Percentiles rank a stretch among this genome's conserved stretches.
phyloP scores from a whole-genome alignment of 2,113 vertebrate species.

The Myxocyprinus asiaticus region DNA sequence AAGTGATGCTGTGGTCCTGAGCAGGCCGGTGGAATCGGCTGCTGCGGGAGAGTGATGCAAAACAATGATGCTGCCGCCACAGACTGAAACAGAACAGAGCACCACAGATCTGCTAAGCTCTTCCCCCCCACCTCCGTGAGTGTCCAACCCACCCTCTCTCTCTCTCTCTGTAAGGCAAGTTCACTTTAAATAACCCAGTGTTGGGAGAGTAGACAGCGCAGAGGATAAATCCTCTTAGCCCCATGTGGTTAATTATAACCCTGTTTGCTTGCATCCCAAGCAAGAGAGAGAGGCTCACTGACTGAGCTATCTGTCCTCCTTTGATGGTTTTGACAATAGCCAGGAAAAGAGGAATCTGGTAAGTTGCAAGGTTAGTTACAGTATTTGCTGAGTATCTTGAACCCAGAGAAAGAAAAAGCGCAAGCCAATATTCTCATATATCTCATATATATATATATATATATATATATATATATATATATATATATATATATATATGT shows the following conservation, averaged over 20 bases:
- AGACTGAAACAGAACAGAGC: conserved; percentile 72
- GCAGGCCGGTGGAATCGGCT: conserved; percentile 39
- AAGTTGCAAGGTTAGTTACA: background rate
- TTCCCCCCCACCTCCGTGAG: conserved; percentile 42
- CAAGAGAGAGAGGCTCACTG: conserved; percentile 51
- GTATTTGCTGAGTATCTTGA: background rate
- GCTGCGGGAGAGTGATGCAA: conserved; percentile 39
- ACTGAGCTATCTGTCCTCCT: conserved; percentile 21
- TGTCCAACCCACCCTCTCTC: conserved; percentile 65
- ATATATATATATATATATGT: too few relatives aligned
- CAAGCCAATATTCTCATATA: background rate
- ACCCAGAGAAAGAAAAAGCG: background rate
- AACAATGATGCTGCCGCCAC: conserved; percentile 25
- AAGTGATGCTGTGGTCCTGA: conserved; percentile 42
- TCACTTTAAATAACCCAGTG: conserved; percentile 73
- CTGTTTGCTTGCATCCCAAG: conserved; percentile 62
- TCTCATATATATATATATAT: too few relatives aligned
- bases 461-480: too few relatives aligned
- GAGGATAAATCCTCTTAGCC: conserved; percentile 74
- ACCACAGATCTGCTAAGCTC: conserved; percentile 70
- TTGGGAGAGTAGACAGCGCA: conserved; percentile 47
- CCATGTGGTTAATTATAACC: conserved; percentile 78
- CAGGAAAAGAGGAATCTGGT: background rate
- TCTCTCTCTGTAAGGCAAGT: conserved; percentile 51
- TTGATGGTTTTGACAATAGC: background rate